phyloP scores from a whole-genome alignment of 2,888 invertebrate genomes.

The Rutpela maculata region DNA sequence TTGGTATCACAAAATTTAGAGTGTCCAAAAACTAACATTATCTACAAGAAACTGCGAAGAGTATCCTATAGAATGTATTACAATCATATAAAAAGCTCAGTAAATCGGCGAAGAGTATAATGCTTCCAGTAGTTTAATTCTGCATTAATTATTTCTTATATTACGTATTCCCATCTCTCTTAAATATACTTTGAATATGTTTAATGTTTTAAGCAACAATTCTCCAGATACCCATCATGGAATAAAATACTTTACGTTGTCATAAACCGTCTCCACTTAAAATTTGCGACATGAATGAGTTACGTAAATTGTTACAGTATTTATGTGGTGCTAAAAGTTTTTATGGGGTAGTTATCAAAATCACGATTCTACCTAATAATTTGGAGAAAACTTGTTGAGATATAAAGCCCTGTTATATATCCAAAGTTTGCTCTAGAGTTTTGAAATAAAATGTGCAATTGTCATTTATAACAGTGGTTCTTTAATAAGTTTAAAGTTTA shows the following conservation, averaged over 20 bases:
- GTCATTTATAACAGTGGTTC: no score
- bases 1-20: no score
- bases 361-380: slow-evolving; percentile 4
- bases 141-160: no score
- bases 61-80: no score
- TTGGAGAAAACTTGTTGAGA: not conserved
- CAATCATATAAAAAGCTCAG: no score
- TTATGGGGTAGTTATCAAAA: not conserved
- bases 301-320: not conserved
- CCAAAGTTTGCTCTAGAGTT: not conserved
- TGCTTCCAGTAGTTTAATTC: no score
- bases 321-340: slow-evolving; percentile 19
- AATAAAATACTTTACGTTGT: not conserved
- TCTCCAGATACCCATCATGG: not conserved
- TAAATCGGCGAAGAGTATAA: no score
- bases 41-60: no score
- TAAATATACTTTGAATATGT: not conserved
- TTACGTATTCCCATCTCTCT: no score
- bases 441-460: not conserved
- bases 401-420: not conserved
- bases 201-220: slow-evolving; percentile 6
- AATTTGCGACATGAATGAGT: slow-evolving; percentile 3
- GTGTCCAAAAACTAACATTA: no score
- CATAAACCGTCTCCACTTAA: not conserved
- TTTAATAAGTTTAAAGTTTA: no score